phyloP scores from a whole-genome alignment of 2,113 vertebrate species.

The Nothobranchius kuhntae region DNA sequence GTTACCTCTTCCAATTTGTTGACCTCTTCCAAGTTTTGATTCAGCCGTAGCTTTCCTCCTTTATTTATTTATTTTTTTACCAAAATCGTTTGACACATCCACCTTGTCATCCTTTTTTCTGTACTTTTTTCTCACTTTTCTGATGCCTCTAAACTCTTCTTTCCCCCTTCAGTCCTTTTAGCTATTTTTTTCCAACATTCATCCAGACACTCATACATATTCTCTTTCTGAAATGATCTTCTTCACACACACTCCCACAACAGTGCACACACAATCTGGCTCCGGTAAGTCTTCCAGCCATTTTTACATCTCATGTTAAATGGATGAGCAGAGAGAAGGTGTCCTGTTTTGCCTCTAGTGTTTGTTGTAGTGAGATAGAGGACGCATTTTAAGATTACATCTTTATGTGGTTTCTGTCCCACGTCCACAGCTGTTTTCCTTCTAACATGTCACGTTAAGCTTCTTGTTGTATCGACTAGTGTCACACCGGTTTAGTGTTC shows the following conservation, averaged over 20 bases:
- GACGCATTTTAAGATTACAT: conserved; percentile 26
- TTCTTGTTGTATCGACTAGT: background rate
- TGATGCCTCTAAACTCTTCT: conserved; percentile 12
- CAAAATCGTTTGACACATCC: background rate
- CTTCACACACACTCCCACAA: conserved; percentile 18
- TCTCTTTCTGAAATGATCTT: conserved; percentile 18
- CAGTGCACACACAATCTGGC: conserved; percentile 18
- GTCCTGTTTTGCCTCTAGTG: conserved; percentile 32
- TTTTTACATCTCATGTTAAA: conserved; percentile 66
- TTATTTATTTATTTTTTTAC: background rate
- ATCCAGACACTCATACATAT: conserved; percentile 31
- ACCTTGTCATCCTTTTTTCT: background rate
- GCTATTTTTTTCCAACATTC: background rate
- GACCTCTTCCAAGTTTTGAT: conserved; percentile 1
- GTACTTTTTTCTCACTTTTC: conserved; percentile 2
- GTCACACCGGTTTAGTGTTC: background rate
- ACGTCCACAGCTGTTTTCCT: background rate
- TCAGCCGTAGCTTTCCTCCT: background rate
- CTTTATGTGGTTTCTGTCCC: conserved; percentile 7
- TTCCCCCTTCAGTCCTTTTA: background rate
- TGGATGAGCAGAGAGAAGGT: conserved; percentile 48
- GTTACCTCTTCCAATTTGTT: background rate
- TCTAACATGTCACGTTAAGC: conserved; percentile 6
- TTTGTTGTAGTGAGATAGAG: conserved; percentile 16
- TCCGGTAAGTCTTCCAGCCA: conserved; percentile 19